Conservation (phyloP, 2,888 invertebrate genomes). For the Oeneis ivallda region DNA sequence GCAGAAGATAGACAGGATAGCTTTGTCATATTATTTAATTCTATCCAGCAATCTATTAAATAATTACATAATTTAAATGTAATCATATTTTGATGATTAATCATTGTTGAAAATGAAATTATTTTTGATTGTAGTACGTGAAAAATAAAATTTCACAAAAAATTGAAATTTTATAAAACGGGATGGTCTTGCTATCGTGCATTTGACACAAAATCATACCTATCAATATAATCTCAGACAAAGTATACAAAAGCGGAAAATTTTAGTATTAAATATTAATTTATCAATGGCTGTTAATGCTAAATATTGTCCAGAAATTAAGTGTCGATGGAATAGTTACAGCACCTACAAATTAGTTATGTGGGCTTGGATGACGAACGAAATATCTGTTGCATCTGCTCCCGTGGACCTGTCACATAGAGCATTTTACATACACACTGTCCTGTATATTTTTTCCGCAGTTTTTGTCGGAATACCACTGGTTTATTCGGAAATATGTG, state of each 20-base stretch:
- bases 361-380: conserved; percentile 70
- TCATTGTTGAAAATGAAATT: no score
- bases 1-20: no score
- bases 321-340: conserved; percentile 60
- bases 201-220: background rate
- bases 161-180: conserved; percentile 26
- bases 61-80: no score
- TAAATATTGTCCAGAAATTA: conserved; percentile 46
- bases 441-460: conserved; percentile 51
- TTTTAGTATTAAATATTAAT: background rate
- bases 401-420: conserved; percentile 59
- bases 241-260: background rate
- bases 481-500: conserved; percentile 68
- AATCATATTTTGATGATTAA: no score
- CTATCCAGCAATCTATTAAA: no score
- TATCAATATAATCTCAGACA: background rate
- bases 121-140: no score
- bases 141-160: no score
- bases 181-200: conserved; percentile 14
- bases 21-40: no score
- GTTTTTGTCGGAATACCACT: conserved; percentile 67
- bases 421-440: conserved; percentile 56
- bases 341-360: conserved; percentile 59
- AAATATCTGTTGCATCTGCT: conserved; percentile 53
- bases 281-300: conserved; percentile 42